Conservation (phyloP, 2,888 invertebrate genomes). For the Polymixis lichenea region DNA sequence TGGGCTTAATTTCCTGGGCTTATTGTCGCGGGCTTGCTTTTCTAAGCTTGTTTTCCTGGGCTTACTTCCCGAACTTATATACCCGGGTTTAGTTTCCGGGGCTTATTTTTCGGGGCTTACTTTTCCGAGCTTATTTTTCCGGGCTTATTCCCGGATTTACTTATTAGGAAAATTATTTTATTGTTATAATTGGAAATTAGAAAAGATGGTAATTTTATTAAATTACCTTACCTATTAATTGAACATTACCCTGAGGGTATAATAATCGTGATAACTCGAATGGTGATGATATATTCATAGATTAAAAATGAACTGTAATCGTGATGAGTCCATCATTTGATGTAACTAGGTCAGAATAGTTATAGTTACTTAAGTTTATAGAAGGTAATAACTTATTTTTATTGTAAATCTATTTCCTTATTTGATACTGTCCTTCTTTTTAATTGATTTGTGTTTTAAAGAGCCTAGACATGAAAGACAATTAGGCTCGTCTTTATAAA, state of each 20-base stretch:
- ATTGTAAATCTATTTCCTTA: slow-evolving; percentile 33
- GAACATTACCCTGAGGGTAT: background rate
- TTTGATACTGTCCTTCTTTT: background rate
- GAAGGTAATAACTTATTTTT: slow-evolving; percentile 2
- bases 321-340: slow-evolving; percentile 18
- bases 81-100: too few relatives aligned
- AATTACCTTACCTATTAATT: background rate
- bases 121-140: background rate
- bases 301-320: slow-evolving; percentile 24
- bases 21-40: too few relatives aligned
- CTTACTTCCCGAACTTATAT: too few relatives aligned
- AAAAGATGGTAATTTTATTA: background rate
- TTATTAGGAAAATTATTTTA: background rate
- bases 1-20: too few relatives aligned
- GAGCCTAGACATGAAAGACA: background rate
- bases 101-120: background rate
- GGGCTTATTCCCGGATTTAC: too few relatives aligned
- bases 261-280: slow-evolving; percentile 24
- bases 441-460: background rate
- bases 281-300: slow-evolving; percentile 1
- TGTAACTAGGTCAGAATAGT: slow-evolving; percentile 21
- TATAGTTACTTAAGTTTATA: background rate
- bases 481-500: too few relatives aligned
- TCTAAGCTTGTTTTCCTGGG: too few relatives aligned
- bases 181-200: background rate